Evolutionary conservation across 2,113 vertebrate genomes (phyloP).

Genomic region (Panthera leo): DNA sequence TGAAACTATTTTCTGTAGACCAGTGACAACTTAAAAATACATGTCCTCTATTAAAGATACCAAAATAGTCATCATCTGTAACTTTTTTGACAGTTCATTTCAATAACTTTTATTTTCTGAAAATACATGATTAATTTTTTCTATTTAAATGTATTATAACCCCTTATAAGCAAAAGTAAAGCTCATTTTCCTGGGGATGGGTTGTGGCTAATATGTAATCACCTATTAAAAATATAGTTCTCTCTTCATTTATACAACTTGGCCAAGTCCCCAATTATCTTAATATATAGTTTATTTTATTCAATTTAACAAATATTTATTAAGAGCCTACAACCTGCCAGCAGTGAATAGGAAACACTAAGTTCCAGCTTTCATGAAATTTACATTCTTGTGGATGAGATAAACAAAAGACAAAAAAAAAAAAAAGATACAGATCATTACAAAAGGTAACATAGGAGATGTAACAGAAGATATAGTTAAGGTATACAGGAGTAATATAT

Average conservation of each 20-base stretch:
- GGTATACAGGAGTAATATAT: background rate
- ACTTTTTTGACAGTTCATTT: conserved; percentile 19
- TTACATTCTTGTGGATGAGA: background rate
- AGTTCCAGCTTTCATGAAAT: background rate
- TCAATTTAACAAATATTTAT: background rate
- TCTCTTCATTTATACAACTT: background rate
- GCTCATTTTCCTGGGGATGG: background rate
- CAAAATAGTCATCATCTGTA: background rate
- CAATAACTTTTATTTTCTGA: background rate
- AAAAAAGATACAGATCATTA: background rate
- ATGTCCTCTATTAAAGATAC: background rate
- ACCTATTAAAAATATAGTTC: background rate
- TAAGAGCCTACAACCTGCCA: background rate
- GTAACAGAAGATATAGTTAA: background rate
- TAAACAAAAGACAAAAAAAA: background rate
- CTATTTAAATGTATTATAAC: conserved; percentile 7
- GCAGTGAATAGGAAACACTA: background rate
- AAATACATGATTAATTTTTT: background rate
- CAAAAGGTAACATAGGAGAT: background rate
- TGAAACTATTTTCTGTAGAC: background rate
- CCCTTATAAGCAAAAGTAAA: background rate
- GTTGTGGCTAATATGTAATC: background rate
- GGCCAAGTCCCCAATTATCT: background rate
- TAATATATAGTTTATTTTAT: background rate
- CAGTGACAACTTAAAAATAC: background rate